Evolutionary conservation across 2,888 invertebrate genomes (phyloP).

Genomic region (Papilio gigon): DNA sequence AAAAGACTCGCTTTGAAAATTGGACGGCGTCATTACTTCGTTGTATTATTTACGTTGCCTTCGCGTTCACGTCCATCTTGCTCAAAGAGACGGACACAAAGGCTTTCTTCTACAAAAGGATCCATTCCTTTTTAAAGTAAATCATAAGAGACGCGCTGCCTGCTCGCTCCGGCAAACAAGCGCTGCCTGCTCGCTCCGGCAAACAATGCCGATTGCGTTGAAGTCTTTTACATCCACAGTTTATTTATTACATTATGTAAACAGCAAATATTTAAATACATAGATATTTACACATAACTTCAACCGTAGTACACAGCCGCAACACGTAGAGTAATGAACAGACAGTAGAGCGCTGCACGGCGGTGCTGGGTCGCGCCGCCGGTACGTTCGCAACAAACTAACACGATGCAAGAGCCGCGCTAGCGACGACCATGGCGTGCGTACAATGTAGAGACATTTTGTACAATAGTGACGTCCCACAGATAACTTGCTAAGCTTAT

Average conservation of each 20-base stretch:
- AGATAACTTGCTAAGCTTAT: background rate
- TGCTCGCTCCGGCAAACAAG: background rate
- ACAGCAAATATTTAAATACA: background rate
- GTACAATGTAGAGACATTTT: background rate
- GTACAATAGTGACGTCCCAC: background rate
- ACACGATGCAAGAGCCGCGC: background rate
- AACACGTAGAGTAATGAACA: too few relatives aligned
- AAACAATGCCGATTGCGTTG: constrained; percentile 33
- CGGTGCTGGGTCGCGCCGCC: too few relatives aligned
- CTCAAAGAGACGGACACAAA: constrained; percentile 36
- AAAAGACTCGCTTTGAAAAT: constrained; percentile 68
- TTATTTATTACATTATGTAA: constrained; percentile 1
- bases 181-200: background rate
- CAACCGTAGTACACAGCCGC: too few relatives aligned
- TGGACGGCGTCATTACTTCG: constrained; percentile 67
- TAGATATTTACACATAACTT: too few relatives aligned
- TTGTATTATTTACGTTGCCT: constrained; percentile 61
- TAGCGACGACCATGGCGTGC: background rate
- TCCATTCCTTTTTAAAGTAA: constrained; percentile 35
- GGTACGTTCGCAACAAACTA: too few relatives aligned
- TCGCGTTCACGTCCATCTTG: constrained; percentile 40
- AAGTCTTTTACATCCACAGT: constrained; percentile 36
- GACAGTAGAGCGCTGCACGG: too few relatives aligned
- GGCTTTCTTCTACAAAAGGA: constrained; percentile 35
- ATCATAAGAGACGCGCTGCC: constrained; percentile 35